Conservation (phyloP, 2,113 vertebrate genomes). For the Danionella cerebrum region DNA sequence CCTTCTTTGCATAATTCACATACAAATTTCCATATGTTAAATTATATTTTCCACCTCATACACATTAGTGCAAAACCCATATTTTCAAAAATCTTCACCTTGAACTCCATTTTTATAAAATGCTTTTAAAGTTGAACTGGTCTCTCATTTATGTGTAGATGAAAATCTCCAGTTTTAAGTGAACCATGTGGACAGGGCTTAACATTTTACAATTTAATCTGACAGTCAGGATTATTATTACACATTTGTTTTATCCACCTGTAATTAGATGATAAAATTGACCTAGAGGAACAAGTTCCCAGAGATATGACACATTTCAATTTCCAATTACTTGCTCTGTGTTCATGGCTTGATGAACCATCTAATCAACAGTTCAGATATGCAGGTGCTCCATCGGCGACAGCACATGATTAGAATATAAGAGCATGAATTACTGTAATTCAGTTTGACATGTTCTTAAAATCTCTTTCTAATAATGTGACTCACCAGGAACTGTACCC, state of each 20-base stretch:
- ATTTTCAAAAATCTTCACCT: no score
- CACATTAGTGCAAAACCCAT: no score
- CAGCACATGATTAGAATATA: conserved; percentile 12
- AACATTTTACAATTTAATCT: conserved; percentile 1
- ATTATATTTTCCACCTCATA: no score
- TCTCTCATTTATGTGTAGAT: not conserved
- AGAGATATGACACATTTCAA: conserved; percentile 14
- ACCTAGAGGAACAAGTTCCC: not conserved
- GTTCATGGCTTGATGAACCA: conserved; percentile 27
- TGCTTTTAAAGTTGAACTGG: no score
- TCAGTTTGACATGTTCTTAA: conserved; percentile 1
- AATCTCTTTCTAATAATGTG: conserved; percentile 12
- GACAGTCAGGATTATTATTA: not conserved
- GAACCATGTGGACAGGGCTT: not conserved
- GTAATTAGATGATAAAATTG: conserved; percentile 11
- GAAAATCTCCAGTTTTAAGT: no score
- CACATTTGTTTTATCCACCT: conserved; percentile 9
- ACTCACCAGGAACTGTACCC: conserved; percentile 4
- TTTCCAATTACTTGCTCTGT: conserved; percentile 10
- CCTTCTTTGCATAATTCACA: no score
- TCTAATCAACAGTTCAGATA: conserved; percentile 5
- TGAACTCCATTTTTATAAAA: no score
- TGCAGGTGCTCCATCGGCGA: not conserved
- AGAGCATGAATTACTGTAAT: not conserved
- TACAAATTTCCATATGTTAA: no score